Conservation (phyloP, 1,140 invertebrate genomes). For the Nasonia longicornis region DNA sequence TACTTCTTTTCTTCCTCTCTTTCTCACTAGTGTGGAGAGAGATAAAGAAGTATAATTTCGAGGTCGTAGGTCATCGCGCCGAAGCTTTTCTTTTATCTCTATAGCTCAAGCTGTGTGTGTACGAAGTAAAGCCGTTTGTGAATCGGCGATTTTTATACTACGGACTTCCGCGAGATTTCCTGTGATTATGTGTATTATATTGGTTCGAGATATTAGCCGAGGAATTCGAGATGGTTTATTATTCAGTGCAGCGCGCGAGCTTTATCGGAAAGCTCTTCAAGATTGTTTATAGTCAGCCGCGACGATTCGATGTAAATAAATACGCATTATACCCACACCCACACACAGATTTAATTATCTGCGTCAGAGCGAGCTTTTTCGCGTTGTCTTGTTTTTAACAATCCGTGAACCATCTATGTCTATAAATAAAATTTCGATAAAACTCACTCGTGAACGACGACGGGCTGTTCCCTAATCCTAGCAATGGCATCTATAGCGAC, state of each 20-base stretch:
- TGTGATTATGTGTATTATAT: background rate
- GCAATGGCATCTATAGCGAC: slow-evolving; percentile 46
- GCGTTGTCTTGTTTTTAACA: too few relatives aligned
- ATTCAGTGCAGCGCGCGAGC: too few relatives aligned
- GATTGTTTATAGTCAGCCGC: background rate
- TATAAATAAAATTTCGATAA: background rate
- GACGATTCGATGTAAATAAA: background rate
- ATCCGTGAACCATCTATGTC: too few relatives aligned
- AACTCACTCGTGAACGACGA: slow-evolving; percentile 51
- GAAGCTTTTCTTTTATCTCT: background rate
- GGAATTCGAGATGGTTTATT: background rate
- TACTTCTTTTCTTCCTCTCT: background rate
- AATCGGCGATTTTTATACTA: background rate
- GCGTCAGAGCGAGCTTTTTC: too few relatives aligned
- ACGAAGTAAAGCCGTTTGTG: background rate
- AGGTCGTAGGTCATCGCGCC: slow-evolving; percentile 19
- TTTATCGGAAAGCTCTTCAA: background rate
- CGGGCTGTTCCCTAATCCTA: slow-evolving; percentile 47
- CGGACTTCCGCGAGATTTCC: background rate
- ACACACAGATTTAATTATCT: background rate
- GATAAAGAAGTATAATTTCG: slow-evolving; percentile 23
- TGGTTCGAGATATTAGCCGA: background rate
- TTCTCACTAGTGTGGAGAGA: background rate
- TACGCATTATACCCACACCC: background rate
- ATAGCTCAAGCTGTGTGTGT: too few relatives aligned